These are phyloP conservation scores for Toxotes jaculatrix DNA, from an alignment of 2,113 vertebrate genomes.

Conservation along the genomic window DNA sequence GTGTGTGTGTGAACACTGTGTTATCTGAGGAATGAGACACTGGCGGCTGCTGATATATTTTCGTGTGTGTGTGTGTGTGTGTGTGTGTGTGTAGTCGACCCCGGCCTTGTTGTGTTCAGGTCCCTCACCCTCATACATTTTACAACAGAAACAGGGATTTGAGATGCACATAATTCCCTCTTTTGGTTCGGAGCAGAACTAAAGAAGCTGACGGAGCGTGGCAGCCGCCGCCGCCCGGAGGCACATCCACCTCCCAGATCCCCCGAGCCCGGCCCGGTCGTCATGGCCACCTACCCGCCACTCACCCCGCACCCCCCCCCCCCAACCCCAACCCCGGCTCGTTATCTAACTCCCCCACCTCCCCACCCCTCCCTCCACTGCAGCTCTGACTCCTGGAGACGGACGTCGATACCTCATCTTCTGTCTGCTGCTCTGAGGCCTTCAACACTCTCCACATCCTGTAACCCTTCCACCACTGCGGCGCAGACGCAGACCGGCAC, in stretches of 20 bases:
- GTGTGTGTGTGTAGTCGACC: slow-evolving; percentile 12
- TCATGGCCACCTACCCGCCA: slow-evolving; percentile 34
- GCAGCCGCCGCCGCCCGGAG: slow-evolving; percentile 23
- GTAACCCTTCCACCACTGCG: slow-evolving; percentile 21
- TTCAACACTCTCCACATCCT: neutral
- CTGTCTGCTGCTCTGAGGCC: slow-evolving; percentile 21
- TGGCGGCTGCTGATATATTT: slow-evolving; percentile 12
- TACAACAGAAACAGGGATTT: slow-evolving; percentile 54
- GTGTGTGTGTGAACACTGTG: neutral
- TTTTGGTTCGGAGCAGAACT: slow-evolving; percentile 57
- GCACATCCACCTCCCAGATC: slow-evolving; percentile 43
- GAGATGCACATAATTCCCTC: slow-evolving; percentile 64
- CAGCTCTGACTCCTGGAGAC: slow-evolving; percentile 31
- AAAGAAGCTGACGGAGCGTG: slow-evolving; percentile 56
- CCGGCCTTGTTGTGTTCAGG: slow-evolving; percentile 38
- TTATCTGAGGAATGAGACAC: neutral
- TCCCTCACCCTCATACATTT: slow-evolving; percentile 53
- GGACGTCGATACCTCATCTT: slow-evolving; percentile 53
- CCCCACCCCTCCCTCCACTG: neutral
- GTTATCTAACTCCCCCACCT: slow-evolving; percentile 25
- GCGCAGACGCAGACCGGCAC: neutral
- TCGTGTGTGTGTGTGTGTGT: neutral
- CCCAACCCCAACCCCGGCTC: neutral
- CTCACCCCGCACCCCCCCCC: neutral
- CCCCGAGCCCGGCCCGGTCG: slow-evolving; percentile 6